A percentile compares a stretch with the other conserved stretches of the same genome.
These are phyloP conservation scores for Phoebastria nigripes DNA, from an alignment of 2,797 vertebrate species.

Conservation along the genomic window DNA sequence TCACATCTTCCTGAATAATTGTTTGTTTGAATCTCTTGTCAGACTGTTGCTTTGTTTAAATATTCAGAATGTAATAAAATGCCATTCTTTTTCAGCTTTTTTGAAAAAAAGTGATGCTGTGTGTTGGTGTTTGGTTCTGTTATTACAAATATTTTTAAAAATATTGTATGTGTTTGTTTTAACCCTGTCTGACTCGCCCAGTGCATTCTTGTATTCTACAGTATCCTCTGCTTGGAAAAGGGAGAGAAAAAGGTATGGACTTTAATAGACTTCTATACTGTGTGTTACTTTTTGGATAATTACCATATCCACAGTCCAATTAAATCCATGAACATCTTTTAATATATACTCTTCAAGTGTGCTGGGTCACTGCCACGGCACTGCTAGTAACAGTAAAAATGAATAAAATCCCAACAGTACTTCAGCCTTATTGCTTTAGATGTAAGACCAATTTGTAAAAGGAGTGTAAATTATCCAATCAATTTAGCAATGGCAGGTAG, in stretches of 20 bases:
- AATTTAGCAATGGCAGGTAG: not conserved
- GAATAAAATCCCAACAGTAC: not conserved
- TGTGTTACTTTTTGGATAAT: not conserved
- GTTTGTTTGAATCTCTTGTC: not conserved
- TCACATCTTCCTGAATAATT: not conserved
- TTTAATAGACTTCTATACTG: not conserved
- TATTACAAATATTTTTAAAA: not conserved
- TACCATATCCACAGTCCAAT: not conserved
- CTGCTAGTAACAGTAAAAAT: not conserved
- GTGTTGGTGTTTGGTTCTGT: not conserved
- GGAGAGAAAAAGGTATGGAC: not conserved
- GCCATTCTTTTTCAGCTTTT: not conserved
- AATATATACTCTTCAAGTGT: not conserved
- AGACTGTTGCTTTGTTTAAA: not conserved
- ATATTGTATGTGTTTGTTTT: not conserved
- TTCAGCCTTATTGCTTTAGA: not conserved
- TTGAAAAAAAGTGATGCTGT: not conserved
- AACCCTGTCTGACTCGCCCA: not conserved
- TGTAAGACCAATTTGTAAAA: not conserved
- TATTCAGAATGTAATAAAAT: not conserved
- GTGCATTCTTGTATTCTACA: not conserved
- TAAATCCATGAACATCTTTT: not conserved
- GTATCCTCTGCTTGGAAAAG: not conserved
- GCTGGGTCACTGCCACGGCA: not conserved
- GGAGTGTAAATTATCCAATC: not conserved